These are phyloP conservation scores for Ennomos fuscantarius DNA, from an alignment of 2,888 invertebrate species.

Conservation along the genomic window DNA sequence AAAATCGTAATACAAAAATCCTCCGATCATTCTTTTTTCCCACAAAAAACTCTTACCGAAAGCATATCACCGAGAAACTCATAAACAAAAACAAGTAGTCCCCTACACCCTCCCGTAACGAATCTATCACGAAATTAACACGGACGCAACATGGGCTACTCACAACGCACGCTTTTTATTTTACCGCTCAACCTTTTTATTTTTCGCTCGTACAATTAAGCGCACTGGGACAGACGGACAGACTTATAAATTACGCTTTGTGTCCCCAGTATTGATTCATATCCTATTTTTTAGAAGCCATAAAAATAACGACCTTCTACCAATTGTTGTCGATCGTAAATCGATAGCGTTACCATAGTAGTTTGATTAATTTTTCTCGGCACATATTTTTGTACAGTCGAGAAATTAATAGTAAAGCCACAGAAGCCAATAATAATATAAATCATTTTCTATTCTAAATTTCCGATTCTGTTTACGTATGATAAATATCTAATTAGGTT, in stretches of 20 bases:
- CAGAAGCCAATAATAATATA: too few species aligned
- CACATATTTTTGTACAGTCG: slow-evolving; percentile 30
- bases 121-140: slow-evolving; percentile 67
- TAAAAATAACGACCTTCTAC: slow-evolving; percentile 79
- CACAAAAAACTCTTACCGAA: slow-evolving; percentile 3
- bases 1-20: too few species aligned
- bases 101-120: slow-evolving; percentile 62
- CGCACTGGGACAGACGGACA: slow-evolving; percentile 54
- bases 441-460: too few species aligned
- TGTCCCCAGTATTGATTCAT: slow-evolving; percentile 72
- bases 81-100: slow-evolving; percentile 48
- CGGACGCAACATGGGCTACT: slow-evolving; percentile 54
- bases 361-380: slow-evolving; percentile 54
- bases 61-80: slow-evolving; percentile 32
- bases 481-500: too few species aligned
- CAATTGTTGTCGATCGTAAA: slow-evolving; percentile 71
- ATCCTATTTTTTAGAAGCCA: slow-evolving; percentile 73
- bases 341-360: slow-evolving; percentile 58
- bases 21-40: too few species aligned
- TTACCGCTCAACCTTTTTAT: slow-evolving; percentile 46
- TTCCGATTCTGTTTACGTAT: too few species aligned
- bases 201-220: slow-evolving; percentile 65
- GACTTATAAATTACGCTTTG: slow-evolving; percentile 74
- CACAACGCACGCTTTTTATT: slow-evolving; percentile 23
- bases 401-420: slow-evolving; percentile 9